Evolutionary conservation across 2,797 vertebrate species (phyloP).

Genomic region (Pseudocheirus occidentalis): DNA sequence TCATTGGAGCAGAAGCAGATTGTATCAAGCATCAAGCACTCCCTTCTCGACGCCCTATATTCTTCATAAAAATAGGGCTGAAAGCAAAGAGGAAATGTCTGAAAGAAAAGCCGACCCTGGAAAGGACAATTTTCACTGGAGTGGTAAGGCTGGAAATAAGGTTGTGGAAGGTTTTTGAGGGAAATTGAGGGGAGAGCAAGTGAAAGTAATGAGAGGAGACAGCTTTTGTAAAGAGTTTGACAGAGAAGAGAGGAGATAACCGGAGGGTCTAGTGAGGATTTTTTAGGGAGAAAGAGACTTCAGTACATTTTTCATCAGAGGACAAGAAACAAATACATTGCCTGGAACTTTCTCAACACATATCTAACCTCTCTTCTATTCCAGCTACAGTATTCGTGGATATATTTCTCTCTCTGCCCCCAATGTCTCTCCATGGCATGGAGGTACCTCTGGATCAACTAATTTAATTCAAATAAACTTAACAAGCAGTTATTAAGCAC

Average conservation of each 20-base stretch:
- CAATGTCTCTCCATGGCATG: background rate
- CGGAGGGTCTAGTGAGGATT: background rate
- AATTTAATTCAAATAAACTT: background rate
- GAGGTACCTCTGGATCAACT: background rate
- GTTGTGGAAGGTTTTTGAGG: background rate
- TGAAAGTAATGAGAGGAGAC: background rate
- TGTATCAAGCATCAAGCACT: background rate
- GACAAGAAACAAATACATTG: background rate
- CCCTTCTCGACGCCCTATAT: background rate
- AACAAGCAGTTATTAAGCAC: background rate
- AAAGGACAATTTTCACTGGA: background rate
- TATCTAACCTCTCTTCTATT: background rate
- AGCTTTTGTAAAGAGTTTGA: background rate
- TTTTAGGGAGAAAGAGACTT: background rate
- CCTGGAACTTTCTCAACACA: background rate
- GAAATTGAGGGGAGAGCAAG: background rate
- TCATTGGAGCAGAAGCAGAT: background rate
- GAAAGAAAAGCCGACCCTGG: background rate
- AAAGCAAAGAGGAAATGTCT: background rate
- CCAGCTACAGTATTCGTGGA: background rate
- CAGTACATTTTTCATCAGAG: background rate
- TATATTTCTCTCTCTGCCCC: background rate
- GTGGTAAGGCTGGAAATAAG: background rate
- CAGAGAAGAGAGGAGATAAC: too few species aligned
- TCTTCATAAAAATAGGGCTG: background rate